A percentile compares a stretch with the other conserved stretches of the same genome.
Evolutionary conservation across 1,140 invertebrate species (phyloP).

Genomic region (Bombus waltoni): DNA sequence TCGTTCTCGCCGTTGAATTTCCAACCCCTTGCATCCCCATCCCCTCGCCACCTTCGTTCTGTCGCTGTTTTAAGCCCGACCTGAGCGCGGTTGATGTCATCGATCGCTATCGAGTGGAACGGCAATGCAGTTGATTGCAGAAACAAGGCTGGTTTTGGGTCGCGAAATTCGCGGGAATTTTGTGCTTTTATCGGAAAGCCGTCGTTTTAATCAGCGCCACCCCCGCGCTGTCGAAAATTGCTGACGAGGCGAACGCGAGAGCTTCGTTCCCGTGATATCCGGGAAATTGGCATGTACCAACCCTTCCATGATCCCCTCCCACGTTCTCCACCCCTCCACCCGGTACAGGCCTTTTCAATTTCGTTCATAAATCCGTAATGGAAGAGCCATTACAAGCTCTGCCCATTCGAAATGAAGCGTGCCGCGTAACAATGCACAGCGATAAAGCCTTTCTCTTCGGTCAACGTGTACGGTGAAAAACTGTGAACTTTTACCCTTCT

Average conservation of each 20-base stretch:
- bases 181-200: conserved; percentile 63
- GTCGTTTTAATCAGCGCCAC: conserved; percentile 67
- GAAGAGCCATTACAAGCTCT: conserved; percentile 62
- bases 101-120: conserved; percentile 55
- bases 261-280: conserved; percentile 61
- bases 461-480: conserved; percentile 47
- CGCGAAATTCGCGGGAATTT: conserved; percentile 61
- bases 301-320: neutral
- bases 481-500: conserved; percentile 21
- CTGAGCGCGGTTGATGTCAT: conserved; percentile 51
- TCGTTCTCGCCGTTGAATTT: conserved; percentile 10
- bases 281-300: conserved; percentile 59
- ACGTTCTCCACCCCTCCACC: neutral
- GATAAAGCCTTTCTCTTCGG: conserved; percentile 45
- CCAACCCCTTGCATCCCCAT: neutral
- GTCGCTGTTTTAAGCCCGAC: conserved; percentile 24
- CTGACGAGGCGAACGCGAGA: conserved; percentile 58
- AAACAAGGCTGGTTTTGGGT: conserved; percentile 58
- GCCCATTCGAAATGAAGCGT: conserved; percentile 59
- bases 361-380: conserved; percentile 70
- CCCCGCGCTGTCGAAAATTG: conserved; percentile 60
- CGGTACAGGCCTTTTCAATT: conserved; percentile 66
- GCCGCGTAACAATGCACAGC: conserved; percentile 56
- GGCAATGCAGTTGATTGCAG: conserved; percentile 64
- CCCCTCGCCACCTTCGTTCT: neutral